These are phyloP conservation scores for Stenodema calcarata DNA, from an alignment of 2,888 invertebrate species.

Conservation along the genomic window DNA sequence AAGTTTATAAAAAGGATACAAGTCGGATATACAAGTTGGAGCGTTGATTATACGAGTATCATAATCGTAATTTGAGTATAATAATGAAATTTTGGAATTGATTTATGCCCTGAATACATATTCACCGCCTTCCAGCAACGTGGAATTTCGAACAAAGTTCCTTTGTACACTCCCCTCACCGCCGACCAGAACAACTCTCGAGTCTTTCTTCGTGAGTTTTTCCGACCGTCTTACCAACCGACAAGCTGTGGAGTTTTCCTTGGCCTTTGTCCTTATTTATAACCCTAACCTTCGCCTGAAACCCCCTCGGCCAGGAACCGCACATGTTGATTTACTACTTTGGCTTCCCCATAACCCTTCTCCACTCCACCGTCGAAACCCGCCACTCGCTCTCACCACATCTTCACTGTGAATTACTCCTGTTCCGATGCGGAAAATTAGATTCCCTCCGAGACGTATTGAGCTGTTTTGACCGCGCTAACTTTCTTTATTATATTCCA, in stretches of 20 bases:
- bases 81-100: too few species aligned
- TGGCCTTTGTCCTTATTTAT: conserved; percentile 23
- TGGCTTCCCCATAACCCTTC: neutral
- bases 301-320: neutral
- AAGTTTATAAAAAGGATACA: too few species aligned
- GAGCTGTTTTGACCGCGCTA: neutral
- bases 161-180: too few species aligned
- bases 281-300: neutral
- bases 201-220: neutral
- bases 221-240: neutral
- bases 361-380: neutral
- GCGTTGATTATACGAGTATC: too few species aligned
- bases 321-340: conserved; percentile 20
- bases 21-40: too few species aligned
- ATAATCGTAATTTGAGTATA: too few species aligned
- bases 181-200: too few species aligned
- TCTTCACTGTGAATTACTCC: neutral
- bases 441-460: neutral
- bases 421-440: neutral
- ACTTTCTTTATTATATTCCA: neutral
- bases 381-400: neutral
- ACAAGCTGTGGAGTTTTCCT: conserved; percentile 25
- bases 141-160: too few species aligned
- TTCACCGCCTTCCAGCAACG: too few species aligned
- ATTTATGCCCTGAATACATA: too few species aligned